Conservation (phyloP, 2,888 invertebrate species). For the Eristalis tenax region DNA sequence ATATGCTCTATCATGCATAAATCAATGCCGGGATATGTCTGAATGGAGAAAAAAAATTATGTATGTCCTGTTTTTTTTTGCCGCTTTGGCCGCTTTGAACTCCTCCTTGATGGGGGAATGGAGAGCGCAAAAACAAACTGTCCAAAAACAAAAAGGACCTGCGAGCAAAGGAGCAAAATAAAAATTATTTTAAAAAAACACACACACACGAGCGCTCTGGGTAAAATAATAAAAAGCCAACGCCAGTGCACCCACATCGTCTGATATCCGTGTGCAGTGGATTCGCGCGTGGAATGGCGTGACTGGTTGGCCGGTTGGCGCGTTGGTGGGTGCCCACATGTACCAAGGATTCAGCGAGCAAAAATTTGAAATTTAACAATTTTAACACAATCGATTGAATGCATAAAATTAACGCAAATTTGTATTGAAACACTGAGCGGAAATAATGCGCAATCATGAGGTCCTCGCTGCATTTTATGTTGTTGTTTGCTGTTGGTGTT, state of each 20-base stretch:
- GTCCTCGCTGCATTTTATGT: neutral
- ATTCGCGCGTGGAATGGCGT: neutral
- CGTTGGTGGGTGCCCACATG: neutral
- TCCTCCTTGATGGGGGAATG: neutral
- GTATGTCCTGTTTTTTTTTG: constrained; percentile 16
- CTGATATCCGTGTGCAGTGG: neutral
- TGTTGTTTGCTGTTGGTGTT: neutral
- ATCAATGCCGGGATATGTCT: constrained; percentile 75
- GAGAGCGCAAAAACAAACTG: neutral
- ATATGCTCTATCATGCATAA: constrained; percentile 79
- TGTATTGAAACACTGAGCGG: constrained; percentile 31
- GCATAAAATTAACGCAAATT: constrained; percentile 71
- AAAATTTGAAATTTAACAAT: constrained; percentile 60
- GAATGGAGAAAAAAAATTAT: constrained; percentile 57
- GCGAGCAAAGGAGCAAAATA: constrained; percentile 21
- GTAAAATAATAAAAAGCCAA: constrained; percentile 59
- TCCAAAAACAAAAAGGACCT: constrained; percentile 57
- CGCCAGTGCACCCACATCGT: neutral
- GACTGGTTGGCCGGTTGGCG: neutral
- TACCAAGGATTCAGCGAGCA: neutral
- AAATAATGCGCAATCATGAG: neutral
- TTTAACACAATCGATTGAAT: constrained; percentile 67
- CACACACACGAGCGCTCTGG: neutral
- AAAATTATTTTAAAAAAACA: constrained; percentile 19
- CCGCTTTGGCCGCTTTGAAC: neutral